Percentiles rank a stretch among this genome's conserved stretches.
Evolutionary conservation across 1,140 invertebrate species (phyloP).

Genomic region (Drosophila tropicalis): DNA sequence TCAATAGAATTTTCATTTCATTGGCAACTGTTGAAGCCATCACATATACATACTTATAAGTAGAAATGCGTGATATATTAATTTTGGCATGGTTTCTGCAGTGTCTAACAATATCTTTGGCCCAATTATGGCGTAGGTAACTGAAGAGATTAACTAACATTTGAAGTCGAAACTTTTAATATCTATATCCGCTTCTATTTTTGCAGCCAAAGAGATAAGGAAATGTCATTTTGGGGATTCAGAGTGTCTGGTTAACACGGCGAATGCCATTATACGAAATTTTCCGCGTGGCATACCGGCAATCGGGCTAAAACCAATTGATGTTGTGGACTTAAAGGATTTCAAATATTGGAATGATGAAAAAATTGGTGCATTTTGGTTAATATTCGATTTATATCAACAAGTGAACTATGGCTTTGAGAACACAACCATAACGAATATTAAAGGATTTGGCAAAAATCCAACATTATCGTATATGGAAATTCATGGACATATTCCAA

Average conservation of each 20-base stretch:
- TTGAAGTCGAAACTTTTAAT: too few relatives aligned
- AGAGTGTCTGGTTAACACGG: constrained; percentile 46
- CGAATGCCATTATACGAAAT: constrained; percentile 45
- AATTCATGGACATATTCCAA: constrained; percentile 59
- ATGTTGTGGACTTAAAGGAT: constrained; percentile 58
- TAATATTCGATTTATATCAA: constrained; percentile 38
- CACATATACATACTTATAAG: constrained; percentile 4
- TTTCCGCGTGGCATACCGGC: constrained; percentile 53
- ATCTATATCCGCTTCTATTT: not conserved
- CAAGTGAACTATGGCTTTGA: constrained; percentile 63
- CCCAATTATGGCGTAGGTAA: constrained; percentile 50
- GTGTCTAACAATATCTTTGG: not conserved
- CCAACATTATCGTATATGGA: constrained; percentile 40
- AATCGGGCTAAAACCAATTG: constrained; percentile 53
- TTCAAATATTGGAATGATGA: constrained; percentile 30
- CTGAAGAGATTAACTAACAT: not conserved
- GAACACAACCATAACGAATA: constrained; percentile 56
- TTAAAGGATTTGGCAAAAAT: constrained; percentile 49
- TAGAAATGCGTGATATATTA: constrained; percentile 34
- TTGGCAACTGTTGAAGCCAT: constrained; percentile 17
- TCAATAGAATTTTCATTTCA: constrained; percentile 21
- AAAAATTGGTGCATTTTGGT: constrained; percentile 23
- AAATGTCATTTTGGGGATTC: constrained; percentile 51
- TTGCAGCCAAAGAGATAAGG: constrained; percentile 41
- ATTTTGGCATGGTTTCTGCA: constrained; percentile 12